Base-by-base conservation (phyloP, 2,113 vertebrate species). In the Pseudopipra pipra region DNA sequence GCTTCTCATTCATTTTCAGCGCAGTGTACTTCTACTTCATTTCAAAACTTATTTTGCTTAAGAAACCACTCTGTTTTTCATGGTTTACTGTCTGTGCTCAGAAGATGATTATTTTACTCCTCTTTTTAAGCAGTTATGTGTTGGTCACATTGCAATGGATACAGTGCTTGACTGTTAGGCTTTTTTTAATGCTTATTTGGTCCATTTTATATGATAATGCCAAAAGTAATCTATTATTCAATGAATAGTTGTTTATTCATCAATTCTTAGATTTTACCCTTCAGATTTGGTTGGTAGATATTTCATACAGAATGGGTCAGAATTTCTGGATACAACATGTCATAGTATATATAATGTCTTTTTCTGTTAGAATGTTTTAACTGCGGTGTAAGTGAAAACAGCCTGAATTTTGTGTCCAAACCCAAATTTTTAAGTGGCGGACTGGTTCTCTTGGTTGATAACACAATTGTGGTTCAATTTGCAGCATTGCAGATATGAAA, bases 21-120 rank as follows among this genome's bases (percentile, higher is more conserved):
- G 28, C 58, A 54, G 27, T 78, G 59, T 96, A 70, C 46, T 97
- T 97, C 70, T 95, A 73, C 89, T 96, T 93, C 37, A 85, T 97
- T 95, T 93, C 49, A 94, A 94, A 88, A 39, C 51, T 95, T 92
- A 89, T 91, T 95, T 96, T 96, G 52, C 71, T 91, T 89, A 95
- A 94, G 87, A 91, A 91, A 35, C 33, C 46, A 78, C 30, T 90
- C 49, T 52, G 4, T 73, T 75, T 93, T 96, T 87, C 52, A 47
- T 85, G 54, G 56, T 87, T 97, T 79, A 79, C 80, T 35, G 65
- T 9, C 87, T 94, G 37, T 87, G 28, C 46, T 95, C 49, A 75
- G 90, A 95, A 81, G 94, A 71, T 61, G 12, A 86, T 25, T 13
- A 67, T 85, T 95, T 96, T 85, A 85, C 58, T 63, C 20, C 41